Conservation (phyloP, 2,797 vertebrate genomes). For the Anguilla marmorata region DNA sequence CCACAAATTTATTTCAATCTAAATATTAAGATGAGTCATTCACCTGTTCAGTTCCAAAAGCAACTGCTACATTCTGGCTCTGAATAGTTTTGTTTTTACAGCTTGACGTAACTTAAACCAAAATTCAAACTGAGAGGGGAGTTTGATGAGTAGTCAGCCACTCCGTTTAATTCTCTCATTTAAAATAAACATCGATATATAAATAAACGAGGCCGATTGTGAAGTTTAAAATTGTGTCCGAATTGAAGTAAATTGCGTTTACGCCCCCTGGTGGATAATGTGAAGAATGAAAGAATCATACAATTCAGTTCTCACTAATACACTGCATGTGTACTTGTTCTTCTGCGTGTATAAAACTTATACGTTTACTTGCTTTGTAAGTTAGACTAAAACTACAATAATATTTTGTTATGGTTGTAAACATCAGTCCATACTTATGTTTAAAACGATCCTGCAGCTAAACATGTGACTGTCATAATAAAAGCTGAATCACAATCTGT, state of each 20-base stretch:
- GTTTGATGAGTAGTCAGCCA: neutral
- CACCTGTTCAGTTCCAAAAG: neutral
- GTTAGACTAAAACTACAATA: neutral
- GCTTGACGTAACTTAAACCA: neutral
- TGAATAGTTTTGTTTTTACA: neutral
- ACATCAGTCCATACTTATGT: neutral
- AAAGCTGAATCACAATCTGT: neutral
- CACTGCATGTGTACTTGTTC: neutral
- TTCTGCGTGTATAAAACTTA: neutral
- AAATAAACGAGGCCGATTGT: neutral
- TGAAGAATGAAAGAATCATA: neutral
- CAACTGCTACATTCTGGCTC: neutral
- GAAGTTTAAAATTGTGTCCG: neutral
- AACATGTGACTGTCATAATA: neutral
- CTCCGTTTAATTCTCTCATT: neutral
- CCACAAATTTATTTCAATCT: neutral
- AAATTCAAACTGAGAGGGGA: neutral
- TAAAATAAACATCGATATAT: neutral
- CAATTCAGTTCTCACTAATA: neutral
- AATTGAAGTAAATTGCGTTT: neutral
- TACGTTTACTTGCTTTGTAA: neutral
- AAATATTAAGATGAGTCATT: neutral
- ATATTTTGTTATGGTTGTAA: neutral
- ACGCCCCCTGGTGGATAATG: slow-evolving; percentile 33
- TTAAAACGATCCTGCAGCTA: neutral